These are phyloP conservation scores for Zosterops lateralis DNA, from an alignment of 2,113 vertebrate species.

Conservation along the genomic window DNA sequence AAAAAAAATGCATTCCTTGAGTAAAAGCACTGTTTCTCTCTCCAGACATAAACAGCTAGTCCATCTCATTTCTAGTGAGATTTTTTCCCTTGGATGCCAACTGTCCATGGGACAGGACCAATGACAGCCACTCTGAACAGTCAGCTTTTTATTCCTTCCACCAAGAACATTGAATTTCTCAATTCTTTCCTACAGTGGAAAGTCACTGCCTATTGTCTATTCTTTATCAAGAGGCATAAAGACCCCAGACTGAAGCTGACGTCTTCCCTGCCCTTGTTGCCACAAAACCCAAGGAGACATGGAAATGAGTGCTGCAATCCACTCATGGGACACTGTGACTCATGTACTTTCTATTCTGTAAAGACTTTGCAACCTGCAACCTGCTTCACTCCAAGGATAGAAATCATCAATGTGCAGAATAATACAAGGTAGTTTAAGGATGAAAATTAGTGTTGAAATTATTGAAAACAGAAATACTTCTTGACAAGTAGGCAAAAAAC, in stretches of 20 bases:
- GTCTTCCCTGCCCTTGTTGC: background rate
- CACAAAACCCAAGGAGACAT: background rate
- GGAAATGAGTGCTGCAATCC: background rate
- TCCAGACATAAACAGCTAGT: background rate
- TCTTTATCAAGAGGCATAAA: background rate
- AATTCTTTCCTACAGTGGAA: background rate
- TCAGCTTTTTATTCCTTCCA: background rate
- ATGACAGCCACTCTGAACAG: background rate
- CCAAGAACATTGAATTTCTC: background rate
- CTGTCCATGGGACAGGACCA: background rate
- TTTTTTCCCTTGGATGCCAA: background rate
- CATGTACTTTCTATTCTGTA: background rate
- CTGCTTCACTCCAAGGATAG: background rate
- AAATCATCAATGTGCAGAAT: background rate
- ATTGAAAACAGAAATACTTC: background rate
- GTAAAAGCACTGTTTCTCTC: rapidly evolving
- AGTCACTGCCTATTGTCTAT: background rate
- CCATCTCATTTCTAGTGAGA: background rate
- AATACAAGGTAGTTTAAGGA: background rate
- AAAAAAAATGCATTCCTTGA: background rate
- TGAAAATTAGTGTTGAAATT: background rate
- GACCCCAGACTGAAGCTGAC: background rate
- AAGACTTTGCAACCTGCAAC: background rate
- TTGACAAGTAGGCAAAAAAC: background rate
- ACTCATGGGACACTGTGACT: background rate